Base-by-base conservation (phyloP, 2,888 invertebrate species). In the Mimumesa dahlbomi region DNA sequence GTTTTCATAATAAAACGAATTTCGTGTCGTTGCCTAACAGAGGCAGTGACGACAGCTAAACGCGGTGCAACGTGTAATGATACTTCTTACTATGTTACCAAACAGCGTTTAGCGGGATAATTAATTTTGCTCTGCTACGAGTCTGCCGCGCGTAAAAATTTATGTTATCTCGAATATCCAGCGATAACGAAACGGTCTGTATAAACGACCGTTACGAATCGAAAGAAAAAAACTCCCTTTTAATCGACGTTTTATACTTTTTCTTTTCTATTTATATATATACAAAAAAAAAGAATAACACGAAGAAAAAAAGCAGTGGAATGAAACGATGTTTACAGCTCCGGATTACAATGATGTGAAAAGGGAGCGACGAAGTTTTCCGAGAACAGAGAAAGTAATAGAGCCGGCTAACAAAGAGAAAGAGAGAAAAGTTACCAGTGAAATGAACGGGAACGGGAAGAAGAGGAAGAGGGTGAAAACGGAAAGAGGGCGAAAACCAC, bases 401-500 rank as follows among this genome's bases (percentile, higher is more conserved):
- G 40, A 36, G 7, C 11, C n/a, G 31, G 34, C 13, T 0, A 18
- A 49, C 25, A 25, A 25, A 31, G 19, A 34, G 49, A 49, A 34
- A 49, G 31, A 34, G 49, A 34, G 49, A 34, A 49, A 49, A 31
- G 16, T 46, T 46, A 11, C 16, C 9, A 45, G 5, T 11, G 21
- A 11, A 19, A 13, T 5, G 21, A 13, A 45, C 45, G 29, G 46
- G 29, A 29, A 4, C 9, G 46, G 14, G 29, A 29, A 45, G 2
- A 36, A 22, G 34, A 11, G 22, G 36, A 29, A 25, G 14, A 49
- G 50, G 57, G 45, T 11, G 18, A 38, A 53, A 56, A 48, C 59
- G 52, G 50, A 62, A 72, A 36, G 64, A 67, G 72, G 54, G 71
- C 74, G 82, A 79, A 83, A 85, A 85, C 83, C 83, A 83, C 80